Base-by-base conservation (phyloP, 2,888 invertebrate genomes). In the Achlya flavicornis region DNA sequence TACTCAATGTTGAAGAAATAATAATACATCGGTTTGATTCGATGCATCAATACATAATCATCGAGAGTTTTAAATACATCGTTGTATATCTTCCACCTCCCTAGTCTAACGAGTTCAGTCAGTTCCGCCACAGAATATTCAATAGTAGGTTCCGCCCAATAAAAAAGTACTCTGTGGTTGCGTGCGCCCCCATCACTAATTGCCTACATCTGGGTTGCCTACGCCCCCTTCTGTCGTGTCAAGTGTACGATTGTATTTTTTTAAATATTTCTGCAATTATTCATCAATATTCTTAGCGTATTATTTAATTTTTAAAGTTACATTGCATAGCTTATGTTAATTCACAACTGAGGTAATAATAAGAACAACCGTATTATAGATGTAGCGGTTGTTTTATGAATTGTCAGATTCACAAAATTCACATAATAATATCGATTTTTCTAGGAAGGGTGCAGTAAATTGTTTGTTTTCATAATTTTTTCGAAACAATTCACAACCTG, bases 221-320 rank as follows among this genome's bases (percentile, higher is more conserved):
- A 79, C 83, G 83, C 83, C 83, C 38, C 83, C 81, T 76, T 77
- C 65, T 69, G 76, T 81, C 79, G 80, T 79, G 83, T 83, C 81
- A 80, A 79, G 78, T 75, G 76, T 78, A 72, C 65, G 80, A 76
- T 73, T 74, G 53, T 60, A 64, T 70, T 64, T 69, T 71, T 66
- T 67, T 57, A 3, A 64, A 26, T 0, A 67, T 58, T 65, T 65
- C 26, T 57, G 12, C 16, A 62, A 14, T 41, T 57, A 70, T 3
- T 69, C 69, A 67, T 46, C 12, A 19, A 12, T 48, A 32, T 19
- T 64, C 63, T 66, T 58, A 61, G 62, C 58, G 62, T 64, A 58
- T 62, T 64, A 67, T 58, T 63, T 66, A 66, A 65, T 58, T 35
- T 46, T n/a, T 64, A 16, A 19, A 41, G 26, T 26, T 26, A 26